phyloP scores from a whole-genome alignment of 2,888 invertebrate species.

The Chorisops tibialis region DNA sequence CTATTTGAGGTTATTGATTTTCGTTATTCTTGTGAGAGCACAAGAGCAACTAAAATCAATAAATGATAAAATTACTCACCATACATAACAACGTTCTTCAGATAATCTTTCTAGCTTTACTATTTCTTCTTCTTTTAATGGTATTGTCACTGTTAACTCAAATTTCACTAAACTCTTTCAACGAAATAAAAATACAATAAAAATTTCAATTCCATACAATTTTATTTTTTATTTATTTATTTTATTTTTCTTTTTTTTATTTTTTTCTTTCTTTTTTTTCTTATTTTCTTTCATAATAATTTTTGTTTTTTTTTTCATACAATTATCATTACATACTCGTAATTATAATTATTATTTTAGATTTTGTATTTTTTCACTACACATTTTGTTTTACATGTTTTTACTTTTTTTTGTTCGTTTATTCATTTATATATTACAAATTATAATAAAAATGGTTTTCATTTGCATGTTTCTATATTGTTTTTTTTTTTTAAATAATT shows the following conservation, averaged over 20 bases:
- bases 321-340: constrained; percentile 26
- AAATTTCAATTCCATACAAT: constrained; percentile 20
- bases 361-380: constrained; percentile 15
- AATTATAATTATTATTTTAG: constrained; percentile 16
- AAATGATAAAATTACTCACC: no score
- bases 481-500: constrained; percentile 3
- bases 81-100: no score
- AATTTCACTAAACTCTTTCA: neutral
- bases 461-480: neutral
- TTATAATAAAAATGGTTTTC: neutral
- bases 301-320: constrained; percentile 15
- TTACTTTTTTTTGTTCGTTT: neutral
- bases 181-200: neutral
- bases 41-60: no score
- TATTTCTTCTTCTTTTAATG: no score
- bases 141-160: no score
- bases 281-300: constrained; percentile 23
- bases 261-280: neutral
- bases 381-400: constrained; percentile 10
- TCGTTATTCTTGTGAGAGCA: no score
- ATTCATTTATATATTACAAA: neutral
- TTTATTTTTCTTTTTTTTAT: constrained; percentile 11
- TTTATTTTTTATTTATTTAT: constrained; percentile 9
- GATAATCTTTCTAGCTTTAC: no score
- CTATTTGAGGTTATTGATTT: no score